phyloP scores from a whole-genome alignment of 2,888 invertebrate species.

The Eupithecia tripunctaria region DNA sequence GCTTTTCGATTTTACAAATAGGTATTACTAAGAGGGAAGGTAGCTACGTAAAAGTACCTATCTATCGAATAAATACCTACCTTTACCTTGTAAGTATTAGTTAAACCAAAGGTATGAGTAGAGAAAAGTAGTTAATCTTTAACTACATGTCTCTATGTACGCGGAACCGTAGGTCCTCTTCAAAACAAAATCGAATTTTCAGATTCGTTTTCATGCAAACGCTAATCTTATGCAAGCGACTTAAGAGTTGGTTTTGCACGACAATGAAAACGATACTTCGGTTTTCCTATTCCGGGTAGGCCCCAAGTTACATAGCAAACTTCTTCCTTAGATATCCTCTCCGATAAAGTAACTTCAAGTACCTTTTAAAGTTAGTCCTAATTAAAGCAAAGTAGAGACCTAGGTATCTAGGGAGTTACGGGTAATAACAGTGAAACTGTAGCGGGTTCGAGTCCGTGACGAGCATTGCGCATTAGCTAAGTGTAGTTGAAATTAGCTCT shows the following conservation, averaged over 20 bases:
- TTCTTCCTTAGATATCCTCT: conserved; percentile 3
- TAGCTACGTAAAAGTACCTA: not conserved
- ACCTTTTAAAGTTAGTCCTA: conserved; percentile 30
- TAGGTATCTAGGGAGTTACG: conserved; percentile 20
- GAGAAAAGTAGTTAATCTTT: too few relatives aligned
- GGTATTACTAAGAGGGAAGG: not conserved
- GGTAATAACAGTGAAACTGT: conserved; percentile 27
- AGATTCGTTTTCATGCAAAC: too few relatives aligned
- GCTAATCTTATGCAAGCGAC: too few relatives aligned
- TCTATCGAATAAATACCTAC: not conserved
- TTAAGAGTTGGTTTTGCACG: too few relatives aligned
- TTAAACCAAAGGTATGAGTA: too few relatives aligned
- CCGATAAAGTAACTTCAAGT: not conserved
- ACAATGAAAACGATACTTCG: too few relatives aligned
- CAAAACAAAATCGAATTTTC: too few relatives aligned
- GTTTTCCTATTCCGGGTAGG: too few relatives aligned
- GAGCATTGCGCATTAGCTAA: conserved; percentile 35
- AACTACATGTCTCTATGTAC: not conserved
- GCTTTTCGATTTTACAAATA: not conserved
- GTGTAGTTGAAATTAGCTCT: conserved; percentile 26
- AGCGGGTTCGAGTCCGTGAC: conserved; percentile 35
- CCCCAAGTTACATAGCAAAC: not conserved
- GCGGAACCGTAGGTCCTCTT: too few relatives aligned
- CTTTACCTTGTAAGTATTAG: too few relatives aligned
- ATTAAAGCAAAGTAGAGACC: conserved; percentile 28